A percentile compares a stretch with the other conserved stretches of the same genome.
phyloP scores from a whole-genome alignment of 2,888 invertebrate genomes.

The Cryptocephalus primarius region DNA sequence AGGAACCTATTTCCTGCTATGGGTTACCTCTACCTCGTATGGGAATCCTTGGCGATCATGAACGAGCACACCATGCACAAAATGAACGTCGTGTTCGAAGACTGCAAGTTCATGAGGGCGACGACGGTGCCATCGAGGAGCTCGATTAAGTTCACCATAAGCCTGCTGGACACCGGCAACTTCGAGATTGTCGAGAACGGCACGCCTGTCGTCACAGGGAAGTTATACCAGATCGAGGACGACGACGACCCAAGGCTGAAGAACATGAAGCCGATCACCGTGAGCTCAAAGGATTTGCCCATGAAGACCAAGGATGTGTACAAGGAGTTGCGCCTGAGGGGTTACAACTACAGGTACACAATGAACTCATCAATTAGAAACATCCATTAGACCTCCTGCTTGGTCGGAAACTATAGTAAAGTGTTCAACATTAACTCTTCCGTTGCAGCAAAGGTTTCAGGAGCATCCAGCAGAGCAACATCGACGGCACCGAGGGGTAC shows the following conservation, averaged over 20 bases:
- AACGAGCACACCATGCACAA: conserved; percentile 31
- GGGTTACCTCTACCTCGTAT: conserved; percentile 30
- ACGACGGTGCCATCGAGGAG: conserved; percentile 37
- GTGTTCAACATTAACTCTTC: too few relatives aligned
- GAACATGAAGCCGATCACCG: background rate
- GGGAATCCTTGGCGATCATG: conserved; percentile 43
- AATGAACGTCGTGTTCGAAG: conserved; percentile 41
- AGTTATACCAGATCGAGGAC: conserved; percentile 11
- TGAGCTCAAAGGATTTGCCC: conserved; percentile 29
- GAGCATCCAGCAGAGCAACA: conserved; percentile 18
- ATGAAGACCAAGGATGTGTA: conserved; percentile 53
- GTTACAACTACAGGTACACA: conserved; percentile 44
- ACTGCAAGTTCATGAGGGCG: conserved; percentile 48
- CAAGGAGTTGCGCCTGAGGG: conserved; percentile 56
- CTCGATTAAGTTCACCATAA: conserved; percentile 15
- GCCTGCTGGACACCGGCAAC: conserved; percentile 21
- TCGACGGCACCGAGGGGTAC: conserved; percentile 11
- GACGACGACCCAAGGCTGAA: conserved; percentile 30
- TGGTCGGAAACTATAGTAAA: too few relatives aligned
- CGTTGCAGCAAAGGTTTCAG: conserved; percentile 21
- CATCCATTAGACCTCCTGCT: too few relatives aligned
- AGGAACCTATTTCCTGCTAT: conserved; percentile 48
- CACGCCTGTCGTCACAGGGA: conserved; percentile 15
- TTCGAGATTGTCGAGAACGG: conserved; percentile 26
- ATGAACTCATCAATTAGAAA: too few relatives aligned